Evolutionary conservation across 2,113 vertebrate species (phyloP), one percentile per base, ranked within the genome.

Genomic region (Elaphurus davidianus): DNA sequence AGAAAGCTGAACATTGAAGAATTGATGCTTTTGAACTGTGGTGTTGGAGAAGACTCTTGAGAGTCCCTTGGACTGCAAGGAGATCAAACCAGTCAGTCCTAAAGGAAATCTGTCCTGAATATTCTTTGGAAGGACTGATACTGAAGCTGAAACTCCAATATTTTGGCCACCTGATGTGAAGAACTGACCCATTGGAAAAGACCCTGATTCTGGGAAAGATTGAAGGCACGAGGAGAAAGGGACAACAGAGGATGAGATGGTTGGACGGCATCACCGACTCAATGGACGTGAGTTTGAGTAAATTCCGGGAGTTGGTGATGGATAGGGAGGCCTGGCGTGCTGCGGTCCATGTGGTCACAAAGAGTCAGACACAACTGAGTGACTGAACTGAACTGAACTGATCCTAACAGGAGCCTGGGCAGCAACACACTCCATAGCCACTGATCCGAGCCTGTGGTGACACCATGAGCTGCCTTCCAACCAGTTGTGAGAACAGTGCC

Each of bases 261-360:
- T 40, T 71, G 67, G n/a, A 23, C 0, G 67, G 2, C 10, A 71
- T 71, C 67, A 40, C 67, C 0, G 0, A 71, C 10, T 71, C 11
- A 0, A 6, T 40, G 19, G 19, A 71, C 0, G 1, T 71, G 10
- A 71, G 67, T 40, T 40, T 71, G 67, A 40, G 67, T 71, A 23
- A 40, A 40, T 19, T 40, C 19, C 10, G 0, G 1, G 9, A 71
- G 19, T 12, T 71, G 67, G 2, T 71, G 67, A 40, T 40, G 67
- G n/a, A 12, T 10, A 40, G 5, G 10, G 67, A 71, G 19, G 10
- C 67, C 67, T 71, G 67, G n/a, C 10, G 0, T 71, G 19, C 19
- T 23, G 67, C 67, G 12, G 4, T 71, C n/a, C 19, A 71, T 12
- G 67, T 0, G 0, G n/a, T 36, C 1, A 1, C n/a, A 40, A 36